A percentile compares a stretch with the other conserved stretches of the same genome.
Conservation (phyloP, 2,113 vertebrate genomes). For the Neoarius graeffei region DNA sequence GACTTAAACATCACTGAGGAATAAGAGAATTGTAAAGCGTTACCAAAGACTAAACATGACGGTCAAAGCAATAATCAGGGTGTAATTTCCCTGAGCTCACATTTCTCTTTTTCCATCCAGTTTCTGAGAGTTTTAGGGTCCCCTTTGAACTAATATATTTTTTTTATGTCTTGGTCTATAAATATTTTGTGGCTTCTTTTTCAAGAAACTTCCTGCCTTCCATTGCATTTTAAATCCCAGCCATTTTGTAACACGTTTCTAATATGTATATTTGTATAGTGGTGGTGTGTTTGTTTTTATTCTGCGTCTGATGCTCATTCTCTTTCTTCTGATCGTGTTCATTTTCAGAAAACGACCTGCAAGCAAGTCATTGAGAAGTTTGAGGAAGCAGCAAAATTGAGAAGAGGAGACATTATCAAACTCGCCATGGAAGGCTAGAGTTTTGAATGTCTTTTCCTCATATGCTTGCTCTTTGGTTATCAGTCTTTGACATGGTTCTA, state of each 20-base stretch:
- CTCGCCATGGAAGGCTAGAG: constrained; percentile 61
- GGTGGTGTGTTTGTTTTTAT: neutral
- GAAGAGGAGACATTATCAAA: constrained; percentile 68
- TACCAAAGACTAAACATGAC: neutral
- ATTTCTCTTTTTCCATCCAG: neutral
- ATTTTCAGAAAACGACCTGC: constrained; percentile 73
- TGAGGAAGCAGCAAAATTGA: constrained; percentile 68
- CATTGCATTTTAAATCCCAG: neutral
- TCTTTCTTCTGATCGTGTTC: constrained; percentile 27
- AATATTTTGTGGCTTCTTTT: neutral
- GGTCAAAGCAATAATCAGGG: neutral
- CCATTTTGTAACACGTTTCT: neutral
- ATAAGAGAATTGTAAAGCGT: neutral
- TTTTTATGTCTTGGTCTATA: neutral
- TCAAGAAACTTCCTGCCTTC: neutral
- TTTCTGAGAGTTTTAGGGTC: neutral
- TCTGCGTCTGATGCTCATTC: neutral
- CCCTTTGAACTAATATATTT: neutral
- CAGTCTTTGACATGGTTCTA: neutral
- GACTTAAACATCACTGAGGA: neutral
- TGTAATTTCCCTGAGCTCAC: constrained; percentile 6
- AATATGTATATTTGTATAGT: neutral
- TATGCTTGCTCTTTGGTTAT: neutral
- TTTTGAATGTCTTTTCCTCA: constrained; percentile 27
- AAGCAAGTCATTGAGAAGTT: constrained; percentile 71